These are phyloP conservation scores for Xenotilapia longispinis DNA, from an alignment of 2,113 vertebrate species.

Conservation along the genomic window DNA sequence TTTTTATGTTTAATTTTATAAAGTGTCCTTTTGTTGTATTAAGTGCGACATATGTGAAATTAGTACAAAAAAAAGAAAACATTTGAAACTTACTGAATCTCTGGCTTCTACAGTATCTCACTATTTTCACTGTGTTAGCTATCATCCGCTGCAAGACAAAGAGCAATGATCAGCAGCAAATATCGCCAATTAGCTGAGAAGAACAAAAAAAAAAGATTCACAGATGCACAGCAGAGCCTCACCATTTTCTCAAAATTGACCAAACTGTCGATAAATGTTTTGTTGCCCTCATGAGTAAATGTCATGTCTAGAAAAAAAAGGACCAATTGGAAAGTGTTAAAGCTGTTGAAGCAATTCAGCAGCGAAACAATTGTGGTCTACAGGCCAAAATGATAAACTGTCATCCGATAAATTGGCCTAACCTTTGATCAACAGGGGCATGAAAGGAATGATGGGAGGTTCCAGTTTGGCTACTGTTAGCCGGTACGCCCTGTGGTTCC, in stretches of 20 bases:
- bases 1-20: not conserved
- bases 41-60: not conserved
- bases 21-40: not conserved
- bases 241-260: constrained; percentile 99
- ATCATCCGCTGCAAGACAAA: constrained; percentile 90
- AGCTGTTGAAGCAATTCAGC: not conserved
- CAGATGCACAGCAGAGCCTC: constrained; percentile 47
- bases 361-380: not conserved
- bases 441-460: constrained; percentile 95
- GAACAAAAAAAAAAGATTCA: not conserved
- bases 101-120: constrained; percentile 89
- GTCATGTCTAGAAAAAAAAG: constrained; percentile 86
- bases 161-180: not conserved
- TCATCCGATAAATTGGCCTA: constrained; percentile 18
- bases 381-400: not conserved
- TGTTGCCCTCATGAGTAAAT: constrained; percentile 98
- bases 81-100: constrained; percentile 85
- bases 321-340: not conserved
- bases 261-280: constrained; percentile 90
- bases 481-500: constrained; percentile 93
- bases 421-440: constrained; percentile 99
- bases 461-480: constrained; percentile 90
- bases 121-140: constrained; percentile 88
- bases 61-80: not conserved
- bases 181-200: not conserved